These are phyloP conservation scores for Pandion haliaetus DNA, from an alignment of 2,113 vertebrate species.

Conservation along the genomic window DNA sequence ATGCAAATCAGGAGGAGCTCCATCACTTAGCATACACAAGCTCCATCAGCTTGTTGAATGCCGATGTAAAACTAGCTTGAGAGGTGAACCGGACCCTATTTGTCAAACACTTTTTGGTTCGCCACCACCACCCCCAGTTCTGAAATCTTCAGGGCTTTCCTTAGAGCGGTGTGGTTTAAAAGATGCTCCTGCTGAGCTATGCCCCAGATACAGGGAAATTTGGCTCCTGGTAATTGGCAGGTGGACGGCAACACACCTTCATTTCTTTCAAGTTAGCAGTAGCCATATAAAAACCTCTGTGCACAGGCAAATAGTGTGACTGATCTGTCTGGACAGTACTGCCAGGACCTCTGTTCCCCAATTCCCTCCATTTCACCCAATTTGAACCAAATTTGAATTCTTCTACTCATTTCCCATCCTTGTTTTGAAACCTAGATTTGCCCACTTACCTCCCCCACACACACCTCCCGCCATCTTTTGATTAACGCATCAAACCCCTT, in stretches of 20 bases:
- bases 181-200: not conserved
- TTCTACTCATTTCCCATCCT: not conserved
- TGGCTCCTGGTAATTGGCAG: not conserved
- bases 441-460: accelerated
- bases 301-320: not conserved
- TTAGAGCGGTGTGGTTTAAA: not conserved
- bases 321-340: not conserved
- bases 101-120: not conserved
- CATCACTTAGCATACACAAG: not conserved
- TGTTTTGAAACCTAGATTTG: not conserved
- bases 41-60: not conserved
- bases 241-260: not conserved
- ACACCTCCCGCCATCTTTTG: not conserved
- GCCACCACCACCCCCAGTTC: not conserved
- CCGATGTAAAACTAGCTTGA: not conserved
- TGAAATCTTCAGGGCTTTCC: not conserved
- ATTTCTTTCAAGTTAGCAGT: not conserved
- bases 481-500: not conserved
- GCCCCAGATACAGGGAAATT: not conserved
- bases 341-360: not conserved
- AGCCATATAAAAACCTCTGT: not conserved
- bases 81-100: not conserved
- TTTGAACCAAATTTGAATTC: not conserved
- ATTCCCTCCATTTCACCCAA: not conserved
- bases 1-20: not conserved